Percentiles rank a stretch among this genome's conserved stretches.
phyloP scores from a whole-genome alignment of 2,888 invertebrate species.

The Anaspis maculata region DNA sequence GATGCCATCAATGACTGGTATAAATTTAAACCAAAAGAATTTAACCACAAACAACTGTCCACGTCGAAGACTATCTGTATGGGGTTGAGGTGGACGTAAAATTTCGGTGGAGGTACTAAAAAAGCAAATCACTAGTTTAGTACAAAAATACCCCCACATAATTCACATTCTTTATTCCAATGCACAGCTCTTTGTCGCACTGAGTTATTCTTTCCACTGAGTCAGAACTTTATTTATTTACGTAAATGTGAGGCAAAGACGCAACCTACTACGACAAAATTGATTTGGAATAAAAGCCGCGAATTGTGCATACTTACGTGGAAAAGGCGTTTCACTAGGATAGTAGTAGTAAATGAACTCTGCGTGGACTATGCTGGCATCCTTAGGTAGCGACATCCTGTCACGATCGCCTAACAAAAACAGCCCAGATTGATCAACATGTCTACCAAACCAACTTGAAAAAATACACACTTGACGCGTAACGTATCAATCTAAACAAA shows the following conservation, averaged over 20 bases:
- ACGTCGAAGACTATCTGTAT: conserved; percentile 81
- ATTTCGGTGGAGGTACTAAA: conserved; percentile 88
- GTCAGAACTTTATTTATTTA: no score
- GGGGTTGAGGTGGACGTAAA: conserved; percentile 87
- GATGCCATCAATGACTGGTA: conserved; percentile 61
- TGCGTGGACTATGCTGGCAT: conserved; percentile 87
- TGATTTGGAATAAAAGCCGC: no score
- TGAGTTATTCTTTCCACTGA: no score
- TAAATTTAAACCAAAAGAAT: conserved; percentile 85
- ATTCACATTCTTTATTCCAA: no score
- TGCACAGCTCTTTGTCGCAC: no score
- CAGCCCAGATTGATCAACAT: conserved; percentile 7
- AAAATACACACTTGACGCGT: conserved; percentile 1
- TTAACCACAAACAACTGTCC: conserved; percentile 85
- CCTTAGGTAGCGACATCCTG: conserved; percentile 77
- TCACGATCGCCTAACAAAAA: conserved; percentile 59
- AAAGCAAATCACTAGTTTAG: no score
- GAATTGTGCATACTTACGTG: conserved; percentile 72
- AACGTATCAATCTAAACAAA: no score
- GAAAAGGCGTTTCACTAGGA: conserved; percentile 82
- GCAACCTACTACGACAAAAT: no score
- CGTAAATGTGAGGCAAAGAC: no score
- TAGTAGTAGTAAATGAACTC: conserved; percentile 96
- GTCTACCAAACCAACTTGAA: conserved; percentile 2
- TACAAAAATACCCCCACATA: no score